Evolutionary conservation across 2,888 invertebrate genomes (phyloP), one percentile per base, ranked within the genome.

Genomic region (Lomographa bimaculata): DNA sequence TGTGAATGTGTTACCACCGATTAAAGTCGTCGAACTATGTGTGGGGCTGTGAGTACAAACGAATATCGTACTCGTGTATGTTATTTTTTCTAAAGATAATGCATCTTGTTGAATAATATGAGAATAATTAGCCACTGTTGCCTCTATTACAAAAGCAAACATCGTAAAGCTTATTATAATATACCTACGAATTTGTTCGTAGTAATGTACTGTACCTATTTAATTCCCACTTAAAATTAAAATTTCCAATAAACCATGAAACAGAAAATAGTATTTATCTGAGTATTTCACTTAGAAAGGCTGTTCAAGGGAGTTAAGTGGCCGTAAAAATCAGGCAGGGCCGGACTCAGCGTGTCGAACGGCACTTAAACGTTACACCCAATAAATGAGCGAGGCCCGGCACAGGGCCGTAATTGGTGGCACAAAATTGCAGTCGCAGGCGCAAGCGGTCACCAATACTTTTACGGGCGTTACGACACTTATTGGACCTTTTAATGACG

Each of bases 281-380:
- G 33, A 3, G 36, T 27, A 43, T 55, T 52, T 50, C 41, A 46
- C 47, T 46, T 40, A 44, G 39, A 43, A 37, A 43, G 36, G 36
- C 12, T 38, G 38, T 45, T 38, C 26, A 43, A 60, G 57, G 47
- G 50, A 60, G 60, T 71, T 74, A 76, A 79, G 75, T 75, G 75
- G 75, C 76, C 71, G 79, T 86, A 78, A 85, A 81, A 82, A 80
- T 76, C 71, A 69, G 71, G 74, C 76, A 71, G 74, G 70, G 61
- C 67, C 69, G 66, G 68, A 72, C 65, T 69, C 69, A 57, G 71
- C 81, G 83, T 83, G 84, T 79, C 81, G 79, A 79, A 73, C 76
- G 78, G 79, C 86, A 89, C 85, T 86, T 86, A 86, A 86, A 85
- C 80, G 75, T 81, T 85, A 76, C 85, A 85, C 84, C 87, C 87